Evolutionary conservation across 2,888 invertebrate genomes (phyloP), one percentile per base, ranked within the genome.

Genomic region (Rhagophthalmus giganteus): DNA sequence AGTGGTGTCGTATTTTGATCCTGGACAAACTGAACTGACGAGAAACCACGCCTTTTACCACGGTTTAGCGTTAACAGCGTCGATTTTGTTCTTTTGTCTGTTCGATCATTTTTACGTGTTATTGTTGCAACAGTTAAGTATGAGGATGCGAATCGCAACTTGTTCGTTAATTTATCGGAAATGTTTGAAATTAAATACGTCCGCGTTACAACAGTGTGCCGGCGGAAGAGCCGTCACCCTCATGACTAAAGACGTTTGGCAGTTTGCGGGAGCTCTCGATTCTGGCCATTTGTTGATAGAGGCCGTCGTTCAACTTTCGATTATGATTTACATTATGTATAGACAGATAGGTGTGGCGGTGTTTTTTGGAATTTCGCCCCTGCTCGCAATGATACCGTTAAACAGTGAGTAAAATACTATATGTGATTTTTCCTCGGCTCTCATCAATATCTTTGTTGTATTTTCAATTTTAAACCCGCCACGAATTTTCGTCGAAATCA

Each of bases 181-280:
- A 76, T 79, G 81, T 6, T 70, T 84, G 26, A 77, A 80, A 55
- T 75, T 94, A 16, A 90, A 89, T 45, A 88, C 88, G 71, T 85
- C 86, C 2, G 88, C 94, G 0, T 76, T 92, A 30, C 87, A 88
- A 2, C 85, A 91, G 69, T 93, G 92, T 0, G 87, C 77, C 74
- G 90, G 82, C 63, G 94, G 75, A 72, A 67, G 67, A 54, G 62
- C 68, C 25, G 63, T 71, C 0, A 71, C 69, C 42, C 52, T 70
- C 7, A 46, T 94, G 54, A 90, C 92, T 0, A 93, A 91, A 44
- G 94, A 94, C 72, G 90, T 93, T 0, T 86, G 85, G 58, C 76
- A 91, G 49, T 91, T 94, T 72, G 93, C 94, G 72, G 80, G 87
- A 74, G 86, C 86, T 2, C 80, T 85, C 6, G 77, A 89, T 41